A percentile compares a stretch with the other conserved stretches of the same genome.
Evolutionary conservation across 2,888 invertebrate species (phyloP).

Genomic region (Lasioglossum figueresi): DNA sequence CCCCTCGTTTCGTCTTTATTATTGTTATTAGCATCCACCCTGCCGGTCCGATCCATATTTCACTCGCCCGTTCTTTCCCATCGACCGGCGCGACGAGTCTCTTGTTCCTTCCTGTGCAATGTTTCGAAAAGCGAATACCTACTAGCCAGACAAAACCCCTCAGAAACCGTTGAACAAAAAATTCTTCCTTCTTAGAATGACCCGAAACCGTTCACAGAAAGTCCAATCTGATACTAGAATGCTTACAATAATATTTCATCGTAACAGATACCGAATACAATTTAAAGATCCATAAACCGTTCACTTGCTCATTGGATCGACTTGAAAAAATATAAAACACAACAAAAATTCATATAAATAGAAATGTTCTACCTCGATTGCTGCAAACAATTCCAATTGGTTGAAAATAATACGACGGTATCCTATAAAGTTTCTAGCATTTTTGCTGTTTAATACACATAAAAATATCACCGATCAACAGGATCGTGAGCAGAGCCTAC

Average conservation of each 20-base stretch:
- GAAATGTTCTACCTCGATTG: neutral
- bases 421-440: too few relatives aligned
- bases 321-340: neutral
- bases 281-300: too few relatives aligned
- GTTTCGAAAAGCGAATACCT: neutral
- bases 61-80: constrained; percentile 26
- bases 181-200: neutral
- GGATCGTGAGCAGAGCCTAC: neutral
- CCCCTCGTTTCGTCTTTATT: constrained; percentile 70
- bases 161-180: neutral
- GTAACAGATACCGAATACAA: too few relatives aligned
- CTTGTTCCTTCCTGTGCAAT: too few relatives aligned
- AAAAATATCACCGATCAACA: neutral
- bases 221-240: neutral
- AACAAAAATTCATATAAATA: too few relatives aligned
- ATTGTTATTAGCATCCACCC: constrained; percentile 69
- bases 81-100: neutral
- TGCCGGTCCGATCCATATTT: constrained; percentile 58
- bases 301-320: neutral
- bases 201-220: neutral
- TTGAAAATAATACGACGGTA: too few relatives aligned
- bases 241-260: neutral
- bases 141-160: neutral
- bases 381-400: too few relatives aligned
- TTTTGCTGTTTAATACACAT: too few relatives aligned